Evolutionary conservation across 2,797 vertebrate species (phyloP).

Genomic region (Amblyopsis hoosieri): DNA sequence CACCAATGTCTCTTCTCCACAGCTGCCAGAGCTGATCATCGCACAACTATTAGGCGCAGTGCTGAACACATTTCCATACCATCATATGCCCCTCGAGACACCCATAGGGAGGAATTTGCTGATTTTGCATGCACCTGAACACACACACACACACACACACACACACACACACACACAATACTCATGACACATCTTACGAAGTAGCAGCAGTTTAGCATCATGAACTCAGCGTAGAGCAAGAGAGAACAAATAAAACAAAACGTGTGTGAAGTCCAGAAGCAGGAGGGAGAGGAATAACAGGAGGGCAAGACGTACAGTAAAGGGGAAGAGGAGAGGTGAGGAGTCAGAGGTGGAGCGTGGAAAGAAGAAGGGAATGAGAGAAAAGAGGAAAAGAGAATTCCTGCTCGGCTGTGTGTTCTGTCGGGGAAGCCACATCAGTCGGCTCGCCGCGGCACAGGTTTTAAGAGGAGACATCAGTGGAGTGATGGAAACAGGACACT

Average conservation of each 20-base stretch:
- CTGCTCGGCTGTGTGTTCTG: slow-evolving; percentile 31
- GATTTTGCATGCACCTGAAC: slow-evolving; percentile 24
- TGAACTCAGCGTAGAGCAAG: slow-evolving; percentile 20
- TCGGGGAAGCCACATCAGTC: slow-evolving; percentile 60
- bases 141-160: slow-evolving; percentile 11
- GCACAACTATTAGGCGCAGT: slow-evolving; percentile 53
- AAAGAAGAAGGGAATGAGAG: slow-evolving; percentile 9
- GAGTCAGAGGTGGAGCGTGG: neutral
- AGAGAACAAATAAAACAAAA: slow-evolving; percentile 18
- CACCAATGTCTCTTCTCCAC: slow-evolving; percentile 33
- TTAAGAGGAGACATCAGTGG: slow-evolving; percentile 64
- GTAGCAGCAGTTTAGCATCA: slow-evolving; percentile 14
- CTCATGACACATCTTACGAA: slow-evolving; percentile 5
- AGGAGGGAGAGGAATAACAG: slow-evolving; percentile 22
- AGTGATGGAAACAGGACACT: slow-evolving; percentile 68
- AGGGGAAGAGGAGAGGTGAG: neutral
- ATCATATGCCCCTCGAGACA: slow-evolving; percentile 64
- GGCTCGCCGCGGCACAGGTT: slow-evolving; percentile 48
- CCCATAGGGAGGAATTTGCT: slow-evolving; percentile 50
- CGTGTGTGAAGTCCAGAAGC: slow-evolving; percentile 8
- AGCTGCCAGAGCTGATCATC: slow-evolving; percentile 50
- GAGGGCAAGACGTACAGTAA: neutral
- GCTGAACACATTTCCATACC: slow-evolving; percentile 65
- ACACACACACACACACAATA: slow-evolving; percentile 5
- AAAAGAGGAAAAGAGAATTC: slow-evolving; percentile 13